Base-by-base conservation (phyloP, 2,888 invertebrate genomes). In the Vanessa cardui region DNA sequence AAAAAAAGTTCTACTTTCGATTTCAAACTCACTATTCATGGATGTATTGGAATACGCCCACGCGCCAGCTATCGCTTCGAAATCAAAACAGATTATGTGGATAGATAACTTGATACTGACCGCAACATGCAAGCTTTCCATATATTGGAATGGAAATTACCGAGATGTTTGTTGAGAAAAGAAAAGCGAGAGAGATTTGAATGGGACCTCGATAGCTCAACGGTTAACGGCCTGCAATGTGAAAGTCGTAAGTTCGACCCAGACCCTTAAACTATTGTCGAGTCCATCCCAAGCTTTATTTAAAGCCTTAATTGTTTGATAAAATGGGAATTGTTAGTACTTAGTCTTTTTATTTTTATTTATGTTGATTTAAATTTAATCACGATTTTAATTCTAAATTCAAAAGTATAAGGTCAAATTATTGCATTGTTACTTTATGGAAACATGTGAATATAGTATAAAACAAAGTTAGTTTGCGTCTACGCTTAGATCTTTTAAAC, bases 51-150 rank as follows among this genome's bases (percentile, higher is more conserved):
- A 72, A 75, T 78, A 76, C 82, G 78, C 85, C 84, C 78, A 83
- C 86, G 78, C 80, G 46, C 39, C 63, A 39, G 66, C 66, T 72
- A 72, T 74, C 75, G 74, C 76, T 77, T 74, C 78, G 72, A 78
- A 71, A 79, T 80, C 78, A 77, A 73, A 80, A 80, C 75, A 74
- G 74, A 82, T 84, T 78, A 82, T 74, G 70, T 77, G 76, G 75
- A 77, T 67, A 76, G 75, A 77, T 68, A 72, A 77, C 68, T 73
- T 71, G 74, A 76, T 74, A 83, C 83, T 85, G 83, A 87, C 86
- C 85, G 81, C 78, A 76, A 58, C 61, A 69, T 52, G 61, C 56
- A 63, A 66, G 56, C 56, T 61, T 61, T 58, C 66, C 63, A 21
- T 61, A 62, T 20, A 45, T 31, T 33, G 54, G 46, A 66, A 54